Percentiles rank a stretch among this genome's conserved stretches.
Conservation (phyloP, 2,113 vertebrate species). For the Cyanistes caeruleus region DNA sequence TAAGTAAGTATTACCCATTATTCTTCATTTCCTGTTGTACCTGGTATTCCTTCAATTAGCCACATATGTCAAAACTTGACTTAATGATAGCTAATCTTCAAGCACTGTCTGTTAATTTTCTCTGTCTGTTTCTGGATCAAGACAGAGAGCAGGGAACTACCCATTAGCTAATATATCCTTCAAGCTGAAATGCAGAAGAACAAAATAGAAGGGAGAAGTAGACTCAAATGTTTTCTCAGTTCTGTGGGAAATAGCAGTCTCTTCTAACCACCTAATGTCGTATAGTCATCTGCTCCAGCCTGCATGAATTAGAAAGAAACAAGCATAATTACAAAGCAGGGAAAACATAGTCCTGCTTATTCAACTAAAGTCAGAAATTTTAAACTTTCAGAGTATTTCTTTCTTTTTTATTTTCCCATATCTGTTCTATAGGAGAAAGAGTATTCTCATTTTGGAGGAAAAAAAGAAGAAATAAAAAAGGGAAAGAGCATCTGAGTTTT, state of each 20-base stretch:
- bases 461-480: neutral
- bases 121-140: constrained; percentile 41
- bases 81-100: constrained; percentile 40
- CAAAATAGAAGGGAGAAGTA: neutral
- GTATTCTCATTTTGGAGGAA: neutral
- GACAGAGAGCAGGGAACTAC: neutral
- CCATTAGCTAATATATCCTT: constrained; percentile 1
- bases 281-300: neutral
- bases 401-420: neutral
- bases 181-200: neutral
- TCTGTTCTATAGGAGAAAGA: neutral
- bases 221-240: neutral
- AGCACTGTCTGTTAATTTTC: constrained; percentile 25
- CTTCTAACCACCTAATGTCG: neutral
- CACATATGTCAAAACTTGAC: constrained; percentile 11
- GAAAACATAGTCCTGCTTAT: neutral
- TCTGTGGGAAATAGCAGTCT: neutral
- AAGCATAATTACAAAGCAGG: neutral
- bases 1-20: neutral
- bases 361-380: neutral
- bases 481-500: neutral
- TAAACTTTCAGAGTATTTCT: neutral
- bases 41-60: constrained; percentile 25
- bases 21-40: constrained; percentile 33
- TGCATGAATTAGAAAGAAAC: neutral